Evolutionary conservation across 2,888 invertebrate genomes (phyloP), one percentile per base, ranked within the genome.

Genomic region (Apamea epomidion): DNA sequence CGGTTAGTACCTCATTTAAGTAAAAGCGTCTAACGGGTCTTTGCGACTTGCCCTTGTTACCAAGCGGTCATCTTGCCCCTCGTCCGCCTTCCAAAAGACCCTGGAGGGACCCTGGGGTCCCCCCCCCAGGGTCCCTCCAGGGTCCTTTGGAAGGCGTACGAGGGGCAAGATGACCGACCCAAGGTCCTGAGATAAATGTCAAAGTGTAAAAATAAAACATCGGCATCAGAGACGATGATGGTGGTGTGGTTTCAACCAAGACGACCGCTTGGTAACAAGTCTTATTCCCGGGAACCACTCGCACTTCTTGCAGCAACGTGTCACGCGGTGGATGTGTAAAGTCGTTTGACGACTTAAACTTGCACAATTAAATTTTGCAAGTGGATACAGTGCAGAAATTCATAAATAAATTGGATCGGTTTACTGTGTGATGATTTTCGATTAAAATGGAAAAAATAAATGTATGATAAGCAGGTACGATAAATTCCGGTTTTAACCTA

Each of bases 401-500:
- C 16, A 18, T 42, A 29, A 74, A 73, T 70, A 16, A 32, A 37
- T 71, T 25, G 1, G 25, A 18, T n/a, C 25, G 37, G 71, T 71
- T 37, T 58, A 18, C 25, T 37, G 32, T 6, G 7, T 25, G 1
- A 29, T 25, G 18, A 32, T 25, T 74, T 58, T 42, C 16, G 7
- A 74, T 58, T 25, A 29, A 58, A 76, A 74, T 58, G 0, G 25
- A 7, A 45, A 45, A 60, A 18, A 58, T 25, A 0, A 45, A 48
- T 60, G 10, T 54, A 21, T 37, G n/a, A 58, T 68, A 76, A 32
- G 10, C 1, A 65, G 2, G 12, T 42, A 51, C 42, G 29, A 62
- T 32, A 65, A 74, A 18, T 58, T 58, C 32, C 12, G 16, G 8
- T 32, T 84, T 67, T 70, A 37, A 37, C 37, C 37, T 37, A 37